Evolutionary conservation across 2,888 invertebrate genomes (phyloP), one percentile per base, ranked within the genome.

Genomic region (Odontocolon sp.): DNA sequence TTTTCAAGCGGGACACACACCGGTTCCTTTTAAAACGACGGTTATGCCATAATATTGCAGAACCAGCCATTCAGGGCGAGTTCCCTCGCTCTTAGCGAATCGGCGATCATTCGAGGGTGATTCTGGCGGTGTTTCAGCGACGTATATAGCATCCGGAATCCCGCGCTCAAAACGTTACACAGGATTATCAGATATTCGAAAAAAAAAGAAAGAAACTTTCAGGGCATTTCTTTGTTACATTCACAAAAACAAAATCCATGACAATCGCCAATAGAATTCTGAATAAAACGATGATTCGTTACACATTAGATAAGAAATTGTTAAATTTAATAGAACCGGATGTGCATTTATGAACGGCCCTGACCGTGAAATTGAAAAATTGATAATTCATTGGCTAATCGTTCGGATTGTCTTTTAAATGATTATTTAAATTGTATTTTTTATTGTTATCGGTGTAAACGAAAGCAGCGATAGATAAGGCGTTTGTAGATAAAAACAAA

Each of bases 1-100:
- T 59, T 50, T 28, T 54, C 28, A n/a, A 42, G 47, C 47, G 59
- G 67, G 67, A 63, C 75, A 52, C 59, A 50, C 50, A 64, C 64
- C 75, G 76, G 76, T 76, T 78, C 71, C 57, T 61, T 76, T 78
- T 63, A 59, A 76, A 76, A 71, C 45, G 76, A 76, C 78, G 78
- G 76, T 78, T 78, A 78, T 71, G 45, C 78, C 63, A 64, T 75
- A 69, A 59, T 61, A 74, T 59, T 42, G 59, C 36, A 21, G 28
- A 28, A 11, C 38, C 45, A 47, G 50, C 77, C 77, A 64, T 54
- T 74, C 64, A 26, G 14, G 21, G 33, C 18, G 4, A 23, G 50
- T 56, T 11, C n/a, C 42, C 28, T n/a, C 28, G 28, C 21, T 54
- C 21, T 31, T 33, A 9, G 11, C 77, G 59, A 77, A 77, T 77